Evolutionary conservation across 2,113 vertebrate genomes (phyloP).

Genomic region (Megaceryle torquata): DNA sequence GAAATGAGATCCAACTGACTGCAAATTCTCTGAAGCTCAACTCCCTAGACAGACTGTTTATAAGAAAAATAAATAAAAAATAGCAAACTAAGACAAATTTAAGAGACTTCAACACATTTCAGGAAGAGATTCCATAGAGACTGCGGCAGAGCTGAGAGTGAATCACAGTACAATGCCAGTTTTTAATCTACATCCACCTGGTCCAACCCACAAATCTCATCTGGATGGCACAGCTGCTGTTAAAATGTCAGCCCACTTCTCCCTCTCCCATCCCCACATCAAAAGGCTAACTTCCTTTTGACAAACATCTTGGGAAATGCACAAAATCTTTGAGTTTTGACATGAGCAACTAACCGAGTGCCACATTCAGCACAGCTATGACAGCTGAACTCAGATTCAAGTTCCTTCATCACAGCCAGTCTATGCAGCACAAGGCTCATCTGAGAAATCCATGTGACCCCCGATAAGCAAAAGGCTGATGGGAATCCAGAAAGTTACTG

Average conservation of each 20-base stretch:
- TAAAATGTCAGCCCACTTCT: not conserved
- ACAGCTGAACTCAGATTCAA: not conserved
- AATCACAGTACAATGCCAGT: fast-evolving
- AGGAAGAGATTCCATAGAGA: not conserved
- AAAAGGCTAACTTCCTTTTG: not conserved
- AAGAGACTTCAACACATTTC: not conserved
- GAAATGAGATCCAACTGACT: not conserved
- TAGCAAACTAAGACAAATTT: not conserved
- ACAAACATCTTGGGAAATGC: not conserved
- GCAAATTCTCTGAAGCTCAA: not conserved
- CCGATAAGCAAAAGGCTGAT: not conserved
- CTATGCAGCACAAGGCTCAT: not conserved
- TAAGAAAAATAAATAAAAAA: not conserved
- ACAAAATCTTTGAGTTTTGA: not conserved
- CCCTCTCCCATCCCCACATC: not conserved
- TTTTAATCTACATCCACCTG: not conserved
- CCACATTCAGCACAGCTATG: not conserved
- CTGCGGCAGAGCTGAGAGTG: not conserved
- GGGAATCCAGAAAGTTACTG: not conserved
- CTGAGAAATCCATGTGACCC: not conserved
- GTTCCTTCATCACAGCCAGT: not conserved
- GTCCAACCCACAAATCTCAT: not conserved
- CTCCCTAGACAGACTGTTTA: not conserved
- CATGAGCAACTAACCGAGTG: not conserved
- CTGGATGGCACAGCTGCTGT: not conserved